These are phyloP conservation scores for Luehdorfia chinensis DNA, from an alignment of 1,140 invertebrate genomes.

Conservation along the genomic window DNA sequence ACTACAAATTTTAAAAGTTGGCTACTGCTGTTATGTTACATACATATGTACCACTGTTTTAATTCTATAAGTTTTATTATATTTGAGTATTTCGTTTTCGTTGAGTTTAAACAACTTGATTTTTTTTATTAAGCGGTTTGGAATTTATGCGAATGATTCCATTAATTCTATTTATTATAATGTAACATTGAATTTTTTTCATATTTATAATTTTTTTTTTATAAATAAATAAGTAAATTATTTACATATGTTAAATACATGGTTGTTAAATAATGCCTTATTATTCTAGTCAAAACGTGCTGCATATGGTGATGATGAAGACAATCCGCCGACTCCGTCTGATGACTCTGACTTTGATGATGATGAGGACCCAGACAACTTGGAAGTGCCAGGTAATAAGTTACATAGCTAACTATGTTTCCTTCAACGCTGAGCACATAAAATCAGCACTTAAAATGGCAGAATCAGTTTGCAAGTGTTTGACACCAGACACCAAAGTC, in stretches of 20 bases:
- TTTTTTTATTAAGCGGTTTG: not conserved
- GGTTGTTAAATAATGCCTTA: too few species aligned
- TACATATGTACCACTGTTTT: slow-evolving; percentile 27
- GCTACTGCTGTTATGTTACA: slow-evolving; percentile 30
- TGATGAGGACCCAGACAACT: slow-evolving; percentile 93
- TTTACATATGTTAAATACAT: too few species aligned
- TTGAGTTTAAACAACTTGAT: not conserved
- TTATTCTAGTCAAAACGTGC: slow-evolving; percentile 70
- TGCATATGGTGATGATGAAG: slow-evolving; percentile 64
- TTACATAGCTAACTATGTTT: too few species aligned
- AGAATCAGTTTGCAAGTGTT: too few species aligned
- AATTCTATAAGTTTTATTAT: not conserved
- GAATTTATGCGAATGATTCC: not conserved
- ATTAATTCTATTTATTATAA: not conserved
- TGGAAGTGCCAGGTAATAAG: slow-evolving; percentile 91
- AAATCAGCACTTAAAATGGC: too few species aligned
- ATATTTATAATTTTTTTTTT: too few species aligned
- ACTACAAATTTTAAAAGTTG: slow-evolving; percentile 38
- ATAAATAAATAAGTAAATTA: too few species aligned
- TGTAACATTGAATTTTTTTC: too few species aligned
- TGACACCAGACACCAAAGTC: too few species aligned
- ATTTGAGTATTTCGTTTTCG: not conserved
- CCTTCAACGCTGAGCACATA: too few species aligned
- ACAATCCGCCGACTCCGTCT: slow-evolving; percentile 82
- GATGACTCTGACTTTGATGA: slow-evolving; percentile 89